Evolutionary conservation across 2,113 vertebrate genomes (phyloP).

Genomic region (Xiphias gladius): DNA sequence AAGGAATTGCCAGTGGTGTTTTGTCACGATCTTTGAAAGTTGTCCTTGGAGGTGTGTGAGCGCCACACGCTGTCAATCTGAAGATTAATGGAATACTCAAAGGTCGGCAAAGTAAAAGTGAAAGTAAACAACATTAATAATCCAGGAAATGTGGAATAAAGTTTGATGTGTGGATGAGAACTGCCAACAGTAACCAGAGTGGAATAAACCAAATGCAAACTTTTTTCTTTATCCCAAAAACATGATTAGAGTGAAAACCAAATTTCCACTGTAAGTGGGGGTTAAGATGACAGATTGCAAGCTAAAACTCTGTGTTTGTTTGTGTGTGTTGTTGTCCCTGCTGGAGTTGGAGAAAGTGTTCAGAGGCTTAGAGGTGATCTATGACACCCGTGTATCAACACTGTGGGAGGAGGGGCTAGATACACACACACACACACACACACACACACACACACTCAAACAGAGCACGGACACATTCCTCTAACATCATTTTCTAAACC

Average conservation of each 20-base stretch:
- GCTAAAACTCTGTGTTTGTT: slow-evolving; percentile 1
- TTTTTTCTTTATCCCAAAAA: not conserved
- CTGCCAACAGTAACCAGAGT: not conserved
- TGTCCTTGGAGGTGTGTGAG: not conserved
- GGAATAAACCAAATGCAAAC: not conserved
- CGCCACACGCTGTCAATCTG: not conserved
- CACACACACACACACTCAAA: slow-evolving; percentile 29
- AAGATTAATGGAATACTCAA: slow-evolving; percentile 2
- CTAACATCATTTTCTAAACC: slow-evolving; percentile 12
- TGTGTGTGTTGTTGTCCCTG: slow-evolving; percentile 15
- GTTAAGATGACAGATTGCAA: slow-evolving; percentile 19
- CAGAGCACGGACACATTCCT: not conserved
- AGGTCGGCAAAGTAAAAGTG: too few species aligned
- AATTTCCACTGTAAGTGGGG: not conserved
- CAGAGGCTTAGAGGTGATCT: slow-evolving; percentile 88
- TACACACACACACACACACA: slow-evolving; percentile 36
- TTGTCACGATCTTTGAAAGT: too few species aligned
- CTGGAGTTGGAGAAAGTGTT: slow-evolving; percentile 87
- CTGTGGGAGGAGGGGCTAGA: slow-evolving; percentile 84
- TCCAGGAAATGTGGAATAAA: slow-evolving; percentile 12
- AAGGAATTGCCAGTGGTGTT: not conserved
- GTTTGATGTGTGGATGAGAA: not conserved
- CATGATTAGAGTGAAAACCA: not conserved
- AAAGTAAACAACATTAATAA: slow-evolving; percentile 19
- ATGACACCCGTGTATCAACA: slow-evolving; percentile 86